Conservation (phyloP, 2,888 invertebrate species). For the Dolichopus griseipennis region DNA sequence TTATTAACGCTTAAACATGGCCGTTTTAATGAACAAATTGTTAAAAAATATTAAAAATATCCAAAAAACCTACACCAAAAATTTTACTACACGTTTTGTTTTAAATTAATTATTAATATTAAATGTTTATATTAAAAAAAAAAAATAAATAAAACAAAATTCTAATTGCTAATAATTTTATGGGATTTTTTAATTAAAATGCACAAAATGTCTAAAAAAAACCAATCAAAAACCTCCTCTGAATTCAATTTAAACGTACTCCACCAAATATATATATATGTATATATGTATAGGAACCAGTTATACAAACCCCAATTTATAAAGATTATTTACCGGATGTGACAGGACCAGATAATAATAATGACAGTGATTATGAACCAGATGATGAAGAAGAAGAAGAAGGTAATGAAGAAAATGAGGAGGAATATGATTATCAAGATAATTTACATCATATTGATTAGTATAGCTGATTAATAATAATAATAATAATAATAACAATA, state of each 20-base stretch:
- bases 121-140: no score
- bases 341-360: constrained; percentile 51
- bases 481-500: not conserved
- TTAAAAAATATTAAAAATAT: no score
- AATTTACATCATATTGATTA: constrained; percentile 42
- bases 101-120: no score
- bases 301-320: constrained; percentile 46
- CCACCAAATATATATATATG: no score
- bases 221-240: not conserved
- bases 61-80: no score
- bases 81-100: no score
- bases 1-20: not conserved
- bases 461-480: constrained; percentile 14
- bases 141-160: no score
- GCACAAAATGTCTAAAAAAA: no score
- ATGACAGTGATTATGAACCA: constrained; percentile 47
- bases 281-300: constrained; percentile 35
- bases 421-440: constrained; percentile 52
- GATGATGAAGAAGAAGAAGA: constrained; percentile 45
- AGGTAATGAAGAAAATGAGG: constrained; percentile 52
- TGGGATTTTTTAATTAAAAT: not conserved
- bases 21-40: not conserved
- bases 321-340: constrained; percentile 52
- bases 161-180: no score
- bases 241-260: no score